phyloP scores from a whole-genome alignment of 2,113 vertebrate species.

The Rhabdomys dilectus region DNA sequence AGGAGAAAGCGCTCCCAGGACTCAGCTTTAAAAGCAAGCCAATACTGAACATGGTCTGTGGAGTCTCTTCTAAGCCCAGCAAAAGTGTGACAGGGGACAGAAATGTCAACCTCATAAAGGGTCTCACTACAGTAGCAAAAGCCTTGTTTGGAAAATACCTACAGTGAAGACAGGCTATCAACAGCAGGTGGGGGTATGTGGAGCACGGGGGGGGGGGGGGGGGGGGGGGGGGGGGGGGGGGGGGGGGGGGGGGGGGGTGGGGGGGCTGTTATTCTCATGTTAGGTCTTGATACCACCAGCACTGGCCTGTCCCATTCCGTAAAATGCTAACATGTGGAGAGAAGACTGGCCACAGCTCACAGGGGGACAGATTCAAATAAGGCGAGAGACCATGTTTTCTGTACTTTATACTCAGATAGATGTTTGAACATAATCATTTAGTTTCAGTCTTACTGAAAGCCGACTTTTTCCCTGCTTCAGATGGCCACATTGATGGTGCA shows the following conservation, averaged over 20 bases:
- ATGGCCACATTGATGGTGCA: neutral
- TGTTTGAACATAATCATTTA: neutral
- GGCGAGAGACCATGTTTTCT: neutral
- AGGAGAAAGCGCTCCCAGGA: neutral
- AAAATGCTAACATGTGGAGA: neutral
- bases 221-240: too few species aligned
- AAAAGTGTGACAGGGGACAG: neutral
- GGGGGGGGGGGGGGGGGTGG: too few species aligned
- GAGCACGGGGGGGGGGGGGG: fast-evolving
- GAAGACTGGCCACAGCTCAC: neutral
- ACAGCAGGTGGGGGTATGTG: neutral
- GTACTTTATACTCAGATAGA: slow-evolving; percentile 37
- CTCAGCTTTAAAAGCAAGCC: slow-evolving; percentile 20
- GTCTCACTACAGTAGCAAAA: neutral
- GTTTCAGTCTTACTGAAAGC: slow-evolving; percentile 33
- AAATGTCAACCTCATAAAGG: slow-evolving; percentile 24
- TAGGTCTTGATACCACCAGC: neutral
- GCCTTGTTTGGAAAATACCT: slow-evolving; percentile 2
- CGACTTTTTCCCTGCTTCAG: neutral
- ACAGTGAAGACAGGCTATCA: neutral
- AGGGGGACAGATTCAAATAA: neutral
- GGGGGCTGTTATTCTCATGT: neutral
- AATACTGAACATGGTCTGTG: neutral
- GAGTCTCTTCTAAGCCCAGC: neutral
- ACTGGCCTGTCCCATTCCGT: neutral